Conservation (phyloP, 2,113 vertebrate genomes). For the Mormyrus lacerda region DNA sequence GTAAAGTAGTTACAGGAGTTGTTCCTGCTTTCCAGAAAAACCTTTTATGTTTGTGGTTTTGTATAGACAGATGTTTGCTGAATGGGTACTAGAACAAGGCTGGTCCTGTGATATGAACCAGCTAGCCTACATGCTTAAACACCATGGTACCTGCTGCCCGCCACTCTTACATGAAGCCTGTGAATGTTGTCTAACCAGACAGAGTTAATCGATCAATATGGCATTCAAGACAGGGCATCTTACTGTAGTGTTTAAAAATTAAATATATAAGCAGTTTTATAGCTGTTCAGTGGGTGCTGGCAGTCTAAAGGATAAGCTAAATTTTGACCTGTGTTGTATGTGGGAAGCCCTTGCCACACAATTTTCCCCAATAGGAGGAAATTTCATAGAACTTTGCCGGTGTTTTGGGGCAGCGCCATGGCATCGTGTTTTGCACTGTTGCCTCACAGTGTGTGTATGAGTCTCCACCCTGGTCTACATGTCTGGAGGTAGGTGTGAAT, state of each 20-base stretch:
- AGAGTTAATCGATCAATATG: not conserved
- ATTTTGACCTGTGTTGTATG: not conserved
- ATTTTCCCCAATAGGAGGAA: not conserved
- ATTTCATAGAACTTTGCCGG: not conserved
- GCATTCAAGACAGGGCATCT: not conserved
- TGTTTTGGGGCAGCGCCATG: too few relatives aligned
- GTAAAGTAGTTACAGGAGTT: conserved; percentile 11
- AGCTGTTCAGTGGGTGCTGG: not conserved
- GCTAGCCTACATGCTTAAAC: not conserved
- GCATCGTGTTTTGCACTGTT: too few relatives aligned
- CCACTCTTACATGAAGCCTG: not conserved
- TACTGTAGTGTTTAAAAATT: not conserved
- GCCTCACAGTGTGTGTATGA: too few relatives aligned
- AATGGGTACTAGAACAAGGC: not conserved
- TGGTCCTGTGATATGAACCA: not conserved
- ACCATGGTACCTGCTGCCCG: not conserved
- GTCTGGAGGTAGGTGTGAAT: not conserved
- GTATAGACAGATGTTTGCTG: not conserved
- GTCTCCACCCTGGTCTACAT: not conserved
- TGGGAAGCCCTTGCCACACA: not conserved
- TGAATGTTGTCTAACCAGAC: not conserved
- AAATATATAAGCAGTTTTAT: not conserved
- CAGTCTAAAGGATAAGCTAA: not conserved
- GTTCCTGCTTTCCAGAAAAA: not conserved
- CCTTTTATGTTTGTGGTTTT: not conserved